phyloP scores from a whole-genome alignment of 1,140 invertebrate species.

The Bilobella aurantiaca region DNA sequence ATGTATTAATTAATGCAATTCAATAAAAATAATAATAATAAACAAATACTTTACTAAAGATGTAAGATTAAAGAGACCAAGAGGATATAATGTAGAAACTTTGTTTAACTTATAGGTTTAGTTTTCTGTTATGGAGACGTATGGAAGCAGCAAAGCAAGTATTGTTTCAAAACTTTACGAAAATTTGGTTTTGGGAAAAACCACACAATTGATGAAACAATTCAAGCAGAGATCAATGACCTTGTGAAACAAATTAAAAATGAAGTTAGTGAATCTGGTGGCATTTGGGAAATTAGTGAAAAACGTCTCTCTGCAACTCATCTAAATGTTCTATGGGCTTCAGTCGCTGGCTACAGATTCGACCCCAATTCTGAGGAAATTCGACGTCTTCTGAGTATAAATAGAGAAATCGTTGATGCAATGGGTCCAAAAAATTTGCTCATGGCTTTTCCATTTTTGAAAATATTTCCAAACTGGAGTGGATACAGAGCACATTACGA shows the following conservation, averaged over 20 bases:
- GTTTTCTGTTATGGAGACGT: constrained; percentile 14
- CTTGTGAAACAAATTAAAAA: neutral
- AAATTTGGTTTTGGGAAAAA: constrained; percentile 36
- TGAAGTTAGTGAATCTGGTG: neutral
- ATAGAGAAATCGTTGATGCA: constrained; percentile 1
- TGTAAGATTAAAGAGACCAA: too few species aligned
- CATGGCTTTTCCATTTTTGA: constrained; percentile 16
- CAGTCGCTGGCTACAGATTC: constrained; percentile 64
- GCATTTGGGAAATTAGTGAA: constrained; percentile 1
- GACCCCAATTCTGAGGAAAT: constrained; percentile 37
- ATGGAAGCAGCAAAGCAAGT: constrained; percentile 13
- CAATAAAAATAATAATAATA: too few species aligned
- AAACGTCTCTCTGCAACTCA: neutral
- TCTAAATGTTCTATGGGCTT: constrained; percentile 58
- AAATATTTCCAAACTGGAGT: neutral
- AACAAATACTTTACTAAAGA: too few species aligned
- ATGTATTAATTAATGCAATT: too few species aligned
- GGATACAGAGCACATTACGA: neutral
- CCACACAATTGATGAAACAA: constrained; percentile 8
- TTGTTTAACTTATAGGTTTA: too few species aligned
- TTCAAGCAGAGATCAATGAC: constrained; percentile 12
- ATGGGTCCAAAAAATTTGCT: constrained; percentile 2
- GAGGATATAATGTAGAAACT: too few species aligned
- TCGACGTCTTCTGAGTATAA: constrained; percentile 4
- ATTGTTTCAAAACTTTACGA: constrained; percentile 13